phyloP scores from a whole-genome alignment of 1,140 invertebrate genomes.

The Oscheius sp. region DNA sequence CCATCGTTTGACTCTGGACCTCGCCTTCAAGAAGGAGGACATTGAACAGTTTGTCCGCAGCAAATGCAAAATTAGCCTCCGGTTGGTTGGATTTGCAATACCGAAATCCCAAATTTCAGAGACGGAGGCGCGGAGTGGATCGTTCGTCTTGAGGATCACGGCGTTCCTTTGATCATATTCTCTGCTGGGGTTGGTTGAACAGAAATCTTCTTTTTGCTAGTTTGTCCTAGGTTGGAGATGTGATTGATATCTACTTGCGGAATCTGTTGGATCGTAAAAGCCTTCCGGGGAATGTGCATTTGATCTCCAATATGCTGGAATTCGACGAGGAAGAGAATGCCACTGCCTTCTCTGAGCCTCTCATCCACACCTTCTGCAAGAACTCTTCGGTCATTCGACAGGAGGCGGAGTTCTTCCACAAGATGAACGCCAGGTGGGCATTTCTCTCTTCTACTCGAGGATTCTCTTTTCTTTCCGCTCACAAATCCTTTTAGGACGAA shows the following conservation, averaged over 20 bases:
- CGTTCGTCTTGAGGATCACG: neutral
- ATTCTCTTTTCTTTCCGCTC: too few species aligned
- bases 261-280: neutral
- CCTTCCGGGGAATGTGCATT: constrained; percentile 14
- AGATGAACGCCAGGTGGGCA: constrained; percentile 24
- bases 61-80: neutral
- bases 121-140: neutral
- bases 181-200: neutral
- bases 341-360: constrained; percentile 25
- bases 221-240: constrained; percentile 12
- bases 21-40: neutral
- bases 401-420: constrained; percentile 27
- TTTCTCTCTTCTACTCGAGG: too few species aligned
- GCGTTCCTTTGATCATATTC: neutral
- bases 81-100: too few species aligned
- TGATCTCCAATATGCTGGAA: constrained; percentile 36
- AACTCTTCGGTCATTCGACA: constrained; percentile 27
- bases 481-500: constrained; percentile 18
- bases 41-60: neutral
- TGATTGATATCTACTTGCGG: constrained; percentile 33
- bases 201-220: too few species aligned
- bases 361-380: constrained; percentile 40
- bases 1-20: neutral
- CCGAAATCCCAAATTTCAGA: too few species aligned
- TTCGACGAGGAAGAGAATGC: constrained; percentile 23